phyloP scores from a whole-genome alignment of 2,888 invertebrate genomes.

The Saturnia pavonia region DNA sequence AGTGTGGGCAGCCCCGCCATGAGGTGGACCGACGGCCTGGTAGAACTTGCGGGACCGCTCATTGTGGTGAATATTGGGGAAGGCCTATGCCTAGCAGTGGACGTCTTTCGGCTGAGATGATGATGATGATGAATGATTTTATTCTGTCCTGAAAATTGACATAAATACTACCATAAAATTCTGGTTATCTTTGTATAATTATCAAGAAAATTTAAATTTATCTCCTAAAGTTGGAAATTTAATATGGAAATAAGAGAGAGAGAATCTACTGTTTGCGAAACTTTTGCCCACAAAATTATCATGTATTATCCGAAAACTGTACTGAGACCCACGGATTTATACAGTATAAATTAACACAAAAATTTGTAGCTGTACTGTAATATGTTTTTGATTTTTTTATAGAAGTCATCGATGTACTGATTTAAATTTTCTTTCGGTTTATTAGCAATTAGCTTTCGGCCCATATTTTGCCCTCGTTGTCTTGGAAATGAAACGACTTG shows the following conservation, averaged over 20 bases:
- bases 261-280: slow-evolving; percentile 35
- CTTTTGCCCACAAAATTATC: slow-evolving; percentile 58
- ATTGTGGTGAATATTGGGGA: too few relatives aligned
- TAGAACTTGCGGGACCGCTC: too few relatives aligned
- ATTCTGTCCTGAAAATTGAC: too few relatives aligned
- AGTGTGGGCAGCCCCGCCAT: too few relatives aligned
- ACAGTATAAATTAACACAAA: slow-evolving; percentile 16
- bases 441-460: background rate
- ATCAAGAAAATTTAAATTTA: slow-evolving; percentile 16
- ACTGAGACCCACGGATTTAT: slow-evolving; percentile 20
- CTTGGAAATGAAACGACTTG: background rate
- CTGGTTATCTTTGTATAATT: background rate
- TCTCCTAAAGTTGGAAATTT: slow-evolving; percentile 23
- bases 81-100: too few relatives aligned
- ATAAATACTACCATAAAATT: background rate
- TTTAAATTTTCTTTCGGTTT: background rate
- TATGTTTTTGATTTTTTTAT: background rate
- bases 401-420: background rate
- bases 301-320: slow-evolving; percentile 47
- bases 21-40: too few relatives aligned
- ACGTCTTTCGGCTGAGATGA: too few relatives aligned
- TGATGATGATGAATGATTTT: too few relatives aligned
- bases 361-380: slow-evolving; percentile 27
- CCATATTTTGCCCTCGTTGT: background rate
- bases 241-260: slow-evolving; percentile 20